phyloP scores from a whole-genome alignment of 2,888 invertebrate species.

The Exocentrus adspersus region DNA sequence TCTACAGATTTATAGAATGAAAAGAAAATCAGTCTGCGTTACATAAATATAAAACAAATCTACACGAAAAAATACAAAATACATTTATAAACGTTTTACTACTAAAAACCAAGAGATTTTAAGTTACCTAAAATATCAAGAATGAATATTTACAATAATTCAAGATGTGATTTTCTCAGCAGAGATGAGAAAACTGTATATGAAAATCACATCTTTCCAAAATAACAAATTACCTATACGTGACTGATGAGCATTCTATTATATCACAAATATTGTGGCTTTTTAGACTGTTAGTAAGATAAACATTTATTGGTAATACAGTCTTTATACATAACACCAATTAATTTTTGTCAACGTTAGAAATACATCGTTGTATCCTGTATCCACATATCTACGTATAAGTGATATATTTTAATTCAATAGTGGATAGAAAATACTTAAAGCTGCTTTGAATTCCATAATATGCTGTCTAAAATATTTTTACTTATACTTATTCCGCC shows the following conservation, averaged over 20 bases:
- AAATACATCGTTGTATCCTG: slow-evolving; percentile 31
- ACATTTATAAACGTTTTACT: slow-evolving; percentile 48
- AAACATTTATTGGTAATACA: slow-evolving; percentile 25
- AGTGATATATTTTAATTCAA: too few relatives aligned
- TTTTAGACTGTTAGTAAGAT: slow-evolving; percentile 45
- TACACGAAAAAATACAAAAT: slow-evolving; percentile 37
- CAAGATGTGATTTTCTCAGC: slow-evolving; percentile 24
- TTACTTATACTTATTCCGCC: slow-evolving; percentile 27
- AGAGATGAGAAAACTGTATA: slow-evolving; percentile 8
- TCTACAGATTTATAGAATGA: slow-evolving; percentile 50
- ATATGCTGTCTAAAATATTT: too few relatives aligned
- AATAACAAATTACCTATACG: slow-evolving; percentile 51
- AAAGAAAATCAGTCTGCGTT: slow-evolving; percentile 52
- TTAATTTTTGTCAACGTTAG: slow-evolving; percentile 9
- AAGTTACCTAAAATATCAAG: slow-evolving; percentile 31
- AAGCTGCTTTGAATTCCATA: too few relatives aligned
- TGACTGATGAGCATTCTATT: slow-evolving; percentile 61
- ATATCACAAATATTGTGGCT: slow-evolving; percentile 59
- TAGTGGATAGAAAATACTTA: too few relatives aligned
- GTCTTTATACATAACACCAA: slow-evolving; percentile 33
- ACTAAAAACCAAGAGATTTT: too few relatives aligned
- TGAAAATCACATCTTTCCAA: slow-evolving; percentile 31
- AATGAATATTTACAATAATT: slow-evolving; percentile 31
- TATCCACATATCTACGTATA: too few relatives aligned
- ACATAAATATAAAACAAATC: slow-evolving; percentile 42